Base-by-base conservation (phyloP, 1,140 invertebrate species). In the Trypoxylus dichotomus region DNA sequence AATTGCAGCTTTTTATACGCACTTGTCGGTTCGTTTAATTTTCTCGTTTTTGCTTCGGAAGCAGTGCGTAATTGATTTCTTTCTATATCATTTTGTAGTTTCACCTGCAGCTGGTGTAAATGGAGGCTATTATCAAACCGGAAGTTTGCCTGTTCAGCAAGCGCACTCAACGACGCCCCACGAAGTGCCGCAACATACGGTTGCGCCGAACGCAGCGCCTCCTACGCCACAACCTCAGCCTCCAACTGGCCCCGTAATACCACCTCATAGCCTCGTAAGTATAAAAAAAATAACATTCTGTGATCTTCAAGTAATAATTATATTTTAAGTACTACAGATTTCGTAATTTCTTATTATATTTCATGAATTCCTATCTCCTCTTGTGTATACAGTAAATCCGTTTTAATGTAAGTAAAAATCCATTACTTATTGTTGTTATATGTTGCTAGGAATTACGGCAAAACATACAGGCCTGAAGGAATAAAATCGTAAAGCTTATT, bases 141-240 rank as follows among this genome's bases (percentile, higher is more conserved):
- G 91, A 84, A 87, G 90, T 82, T 87, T 92, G 81, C 90, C 91
- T 58, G 90, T 92, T 78, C 92, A 93, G 88, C 92, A 93, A 87
- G 92, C 92, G 78, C 92, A 93, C 85, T 93, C 92, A 82, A 93
- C 92, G 83, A 93, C 92, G 81, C 91, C 92, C 80, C 92, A 93
- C 85, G 92, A 93, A 87, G 90, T 90, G 84, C 90, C 91, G 85
- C 89, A 90, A 85, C 89, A 90, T 86, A 84, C 84, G 80, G 86
- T 86, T 68, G 86, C 84, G 72, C 88, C 86, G 75, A 88, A 86
- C 79, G 86, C 86, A 79, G 84, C 84, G 80, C 86, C 85, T 43
- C 87, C 86, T 79, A 87, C 87, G 80, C 88, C 86, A 73, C 87
- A 84, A 80, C 85, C 82, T 32, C 82, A 82, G 77, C 84, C 78